Percentiles rank a stretch among this genome's conserved stretches.
phyloP scores from a whole-genome alignment of 2,113 vertebrate species.

The Caracal caracal region DNA sequence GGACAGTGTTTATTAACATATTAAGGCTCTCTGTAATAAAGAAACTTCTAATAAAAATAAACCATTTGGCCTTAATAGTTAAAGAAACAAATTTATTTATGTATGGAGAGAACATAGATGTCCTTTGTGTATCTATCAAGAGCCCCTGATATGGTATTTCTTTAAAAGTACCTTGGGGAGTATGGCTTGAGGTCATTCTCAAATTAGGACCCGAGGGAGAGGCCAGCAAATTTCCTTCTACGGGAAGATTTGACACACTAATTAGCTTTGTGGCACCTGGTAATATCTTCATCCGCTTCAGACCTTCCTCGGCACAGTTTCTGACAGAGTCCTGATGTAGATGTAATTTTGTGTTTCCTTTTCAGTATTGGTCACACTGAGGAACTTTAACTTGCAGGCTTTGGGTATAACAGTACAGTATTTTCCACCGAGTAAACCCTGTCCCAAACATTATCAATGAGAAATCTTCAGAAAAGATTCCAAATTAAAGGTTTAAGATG shows the following conservation, averaged over 20 bases:
- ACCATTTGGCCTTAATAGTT: not conserved
- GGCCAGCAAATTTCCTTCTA: not conserved
- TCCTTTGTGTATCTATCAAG: not conserved
- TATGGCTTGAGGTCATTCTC: not conserved
- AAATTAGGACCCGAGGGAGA: constrained; percentile 46
- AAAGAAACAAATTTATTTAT: not conserved
- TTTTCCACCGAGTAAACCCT: not conserved
- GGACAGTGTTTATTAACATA: not conserved
- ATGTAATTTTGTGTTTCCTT: not conserved
- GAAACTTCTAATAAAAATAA: not conserved
- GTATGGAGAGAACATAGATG: not conserved
- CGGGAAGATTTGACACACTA: not conserved
- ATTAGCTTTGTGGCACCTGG: constrained; percentile 5
- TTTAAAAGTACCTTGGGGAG: not conserved
- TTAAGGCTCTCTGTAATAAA: not conserved
- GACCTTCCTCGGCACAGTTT: not conserved
- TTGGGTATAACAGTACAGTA: not conserved
- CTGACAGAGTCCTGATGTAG: not conserved
- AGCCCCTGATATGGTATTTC: not conserved
- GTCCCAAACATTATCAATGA: not conserved
- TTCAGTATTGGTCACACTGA: not conserved
- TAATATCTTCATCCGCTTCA: constrained; percentile 37
- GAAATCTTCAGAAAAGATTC: not conserved
- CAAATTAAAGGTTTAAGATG: not conserved
- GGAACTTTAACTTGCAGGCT: not conserved